Base-by-base conservation (phyloP, 2,113 vertebrate species). In the Hyla sarda region DNA sequence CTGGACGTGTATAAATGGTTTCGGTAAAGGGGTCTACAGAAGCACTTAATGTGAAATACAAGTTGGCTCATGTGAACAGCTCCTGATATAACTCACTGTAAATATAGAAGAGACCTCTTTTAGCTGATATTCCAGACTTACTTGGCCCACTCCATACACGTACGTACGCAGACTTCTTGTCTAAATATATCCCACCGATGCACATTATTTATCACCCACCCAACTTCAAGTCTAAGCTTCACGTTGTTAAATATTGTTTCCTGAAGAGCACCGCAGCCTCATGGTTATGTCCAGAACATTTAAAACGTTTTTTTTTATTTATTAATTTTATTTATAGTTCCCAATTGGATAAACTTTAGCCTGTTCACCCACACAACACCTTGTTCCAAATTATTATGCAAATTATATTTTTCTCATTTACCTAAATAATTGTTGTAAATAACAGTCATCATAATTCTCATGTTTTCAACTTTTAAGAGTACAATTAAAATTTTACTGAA, bases 11-110 rank as follows among this genome's bases (percentile, higher is more conserved):
- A 71, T 71, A 23, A 21, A 71, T 71, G 67, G 34, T 1, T 71
- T 71, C 1, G 32, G 65, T 34, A 34, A 7, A 19, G 16, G 9
- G 67, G 67, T 71, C 67, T 71, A 71, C 67, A 71, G 32, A 41
- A 71, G 67, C 67, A 34, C 65, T 32, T 32, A 69, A 69, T 7
- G 65, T 69, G 28, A 69, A 28, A 69, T 34, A 69, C 65, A 69
- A 69, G 30, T 34, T 69, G 65, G 65, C 65, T 69, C 28, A 34
- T 34, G 65, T 8, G 30, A 34, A 9, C 16, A 34, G 65, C 65
- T 69, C 32, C 30, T 21, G 16, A 69, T 69, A 19, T 32, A 8
- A 32, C 28, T 9, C 65, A 69, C 65, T 34, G 28, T 69, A 19
- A 69, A 65, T 65, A 65, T 32, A 65, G 62, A 65, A 34, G 9